phyloP scores from a whole-genome alignment of 2,113 vertebrate genomes.

The Periophthalmodon schlosseri region DNA sequence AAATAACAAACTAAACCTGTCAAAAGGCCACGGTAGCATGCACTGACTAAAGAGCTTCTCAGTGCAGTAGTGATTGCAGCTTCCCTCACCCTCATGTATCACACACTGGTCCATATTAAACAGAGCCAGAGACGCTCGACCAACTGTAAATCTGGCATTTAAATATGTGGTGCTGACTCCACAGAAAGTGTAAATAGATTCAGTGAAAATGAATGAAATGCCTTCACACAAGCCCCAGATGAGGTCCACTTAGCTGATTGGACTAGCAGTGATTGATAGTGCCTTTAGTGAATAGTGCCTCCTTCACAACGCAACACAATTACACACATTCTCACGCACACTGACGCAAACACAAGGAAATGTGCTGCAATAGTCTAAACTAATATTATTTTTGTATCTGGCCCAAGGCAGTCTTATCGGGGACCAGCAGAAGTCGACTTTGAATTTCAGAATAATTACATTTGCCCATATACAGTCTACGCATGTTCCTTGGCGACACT shows the following conservation, averaged over 20 bases:
- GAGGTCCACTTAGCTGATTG: conserved; percentile 65
- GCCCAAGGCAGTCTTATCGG: conserved; percentile 59
- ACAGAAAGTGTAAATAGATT: conserved; percentile 27
- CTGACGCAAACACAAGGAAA: conserved; percentile 36
- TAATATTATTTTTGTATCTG: conserved; percentile 49
- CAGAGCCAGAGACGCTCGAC: conserved; percentile 11
- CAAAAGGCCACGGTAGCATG: background rate
- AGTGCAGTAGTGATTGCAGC: background rate
- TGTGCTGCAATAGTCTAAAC: conserved; percentile 41
- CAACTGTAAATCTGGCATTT: conserved; percentile 34
- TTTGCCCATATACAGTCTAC: conserved; percentile 13
- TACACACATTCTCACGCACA: background rate
- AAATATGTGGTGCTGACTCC: conserved; percentile 43
- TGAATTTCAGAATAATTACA: conserved; percentile 64
- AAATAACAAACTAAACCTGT: background rate
- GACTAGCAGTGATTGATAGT: conserved; percentile 59
- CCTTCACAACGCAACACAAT: conserved; percentile 18
- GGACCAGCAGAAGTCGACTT: conserved; percentile 51
- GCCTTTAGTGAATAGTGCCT: conserved; percentile 46
- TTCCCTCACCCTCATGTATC: conserved; percentile 7
- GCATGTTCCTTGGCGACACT: conserved; percentile 20
- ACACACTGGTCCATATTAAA: conserved; percentile 13
- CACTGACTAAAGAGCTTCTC: background rate
- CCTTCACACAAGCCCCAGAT: conserved; percentile 24
- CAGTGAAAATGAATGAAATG: conserved; percentile 44